Evolutionary conservation across 2,113 vertebrate genomes (phyloP).

Genomic region (Jacana jacana): DNA sequence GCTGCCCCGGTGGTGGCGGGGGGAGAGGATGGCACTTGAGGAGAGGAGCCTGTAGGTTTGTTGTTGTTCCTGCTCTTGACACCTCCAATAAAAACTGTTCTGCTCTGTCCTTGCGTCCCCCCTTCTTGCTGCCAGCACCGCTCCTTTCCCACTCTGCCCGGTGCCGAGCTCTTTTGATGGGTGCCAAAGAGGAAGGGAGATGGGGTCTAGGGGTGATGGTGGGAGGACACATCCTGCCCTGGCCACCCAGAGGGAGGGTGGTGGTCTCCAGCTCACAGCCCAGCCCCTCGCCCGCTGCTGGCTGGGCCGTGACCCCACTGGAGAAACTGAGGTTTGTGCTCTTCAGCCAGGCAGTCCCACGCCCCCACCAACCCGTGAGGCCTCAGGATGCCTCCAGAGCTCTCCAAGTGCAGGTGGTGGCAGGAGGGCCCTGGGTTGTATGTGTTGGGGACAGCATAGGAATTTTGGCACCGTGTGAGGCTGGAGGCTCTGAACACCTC

Average conservation of each 20-base stretch:
- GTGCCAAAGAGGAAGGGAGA: background rate
- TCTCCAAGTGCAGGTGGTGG: background rate
- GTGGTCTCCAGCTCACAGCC: background rate
- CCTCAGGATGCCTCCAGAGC: background rate
- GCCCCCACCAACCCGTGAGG: accelerated
- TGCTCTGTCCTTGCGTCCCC: constrained; percentile 20
- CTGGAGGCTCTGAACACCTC: background rate
- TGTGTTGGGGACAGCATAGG: background rate
- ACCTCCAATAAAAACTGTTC: constrained; percentile 71
- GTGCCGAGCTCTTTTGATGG: background rate
- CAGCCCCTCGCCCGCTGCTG: accelerated
- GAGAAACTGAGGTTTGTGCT: background rate
- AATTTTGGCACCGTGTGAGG: background rate
- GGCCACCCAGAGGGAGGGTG: background rate
- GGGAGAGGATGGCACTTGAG: constrained; percentile 55
- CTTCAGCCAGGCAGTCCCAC: accelerated
- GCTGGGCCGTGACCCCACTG: background rate
- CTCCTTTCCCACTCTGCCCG: background rate
- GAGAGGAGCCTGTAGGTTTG: constrained; percentile 59
- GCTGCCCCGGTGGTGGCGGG: background rate
- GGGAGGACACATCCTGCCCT: background rate
- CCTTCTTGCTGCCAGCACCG: background rate
- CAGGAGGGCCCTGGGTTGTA: background rate
- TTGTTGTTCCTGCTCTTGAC: constrained; percentile 65
- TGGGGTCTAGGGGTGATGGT: background rate